phyloP scores from a whole-genome alignment of 2,888 invertebrate genomes.

The Furcula furcula region DNA sequence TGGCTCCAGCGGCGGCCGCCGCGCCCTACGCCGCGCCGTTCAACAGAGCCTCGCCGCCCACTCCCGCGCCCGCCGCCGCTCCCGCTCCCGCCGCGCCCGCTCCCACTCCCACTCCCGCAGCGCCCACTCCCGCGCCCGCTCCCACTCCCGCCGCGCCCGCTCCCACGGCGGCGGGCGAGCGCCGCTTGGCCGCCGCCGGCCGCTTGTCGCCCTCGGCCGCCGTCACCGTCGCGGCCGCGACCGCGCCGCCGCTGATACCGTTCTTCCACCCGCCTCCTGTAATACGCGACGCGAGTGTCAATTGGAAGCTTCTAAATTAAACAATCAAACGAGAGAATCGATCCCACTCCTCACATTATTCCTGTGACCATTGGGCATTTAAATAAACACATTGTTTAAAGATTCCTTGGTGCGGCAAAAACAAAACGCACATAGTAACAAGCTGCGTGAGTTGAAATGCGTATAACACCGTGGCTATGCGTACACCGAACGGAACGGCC shows the following conservation, averaged over 20 bases:
- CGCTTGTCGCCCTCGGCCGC: constrained; percentile 30
- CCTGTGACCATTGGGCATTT: no score
- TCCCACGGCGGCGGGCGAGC: constrained; percentile 19
- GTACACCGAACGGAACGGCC: no score
- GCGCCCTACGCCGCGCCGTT: constrained; percentile 32
- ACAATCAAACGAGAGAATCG: no score
- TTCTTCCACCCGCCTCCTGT: constrained; percentile 75
- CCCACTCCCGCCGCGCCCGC: constrained; percentile 15
- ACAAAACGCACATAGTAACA: no score
- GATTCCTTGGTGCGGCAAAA: no score
- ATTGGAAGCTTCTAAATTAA: no score
- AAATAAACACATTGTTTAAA: no score
- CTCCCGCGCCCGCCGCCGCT: constrained; percentile 17
- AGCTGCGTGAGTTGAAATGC: no score
- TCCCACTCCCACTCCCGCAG: constrained; percentile 34
- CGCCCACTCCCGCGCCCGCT: constrained; percentile 31
- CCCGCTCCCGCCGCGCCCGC: constrained; percentile 21
- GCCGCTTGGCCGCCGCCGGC: constrained; percentile 24
- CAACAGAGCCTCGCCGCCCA: constrained; percentile 11
- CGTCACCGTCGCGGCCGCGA: constrained; percentile 9
- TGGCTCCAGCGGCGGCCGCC: constrained; percentile 35
- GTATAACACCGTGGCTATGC: no score
- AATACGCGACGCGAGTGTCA: constrained; percentile 17
- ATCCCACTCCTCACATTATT: no score
- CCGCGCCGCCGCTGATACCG: constrained; percentile 50